phyloP scores from a whole-genome alignment of 2,888 invertebrate species.

The Mycalesis mineus region DNA sequence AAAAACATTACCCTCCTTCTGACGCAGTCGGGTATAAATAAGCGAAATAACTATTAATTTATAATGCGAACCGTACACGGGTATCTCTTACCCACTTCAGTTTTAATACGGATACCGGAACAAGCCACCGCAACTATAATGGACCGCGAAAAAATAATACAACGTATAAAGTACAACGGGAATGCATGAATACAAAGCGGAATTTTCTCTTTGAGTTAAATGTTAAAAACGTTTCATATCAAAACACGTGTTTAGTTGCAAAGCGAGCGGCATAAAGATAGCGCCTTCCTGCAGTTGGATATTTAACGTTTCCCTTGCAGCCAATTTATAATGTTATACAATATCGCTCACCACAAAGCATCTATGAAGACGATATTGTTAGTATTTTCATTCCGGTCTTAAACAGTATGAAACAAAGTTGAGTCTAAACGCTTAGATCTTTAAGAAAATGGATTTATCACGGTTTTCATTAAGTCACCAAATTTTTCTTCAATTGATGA shows the following conservation, averaged over 20 bases:
- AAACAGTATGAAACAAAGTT: too few relatives aligned
- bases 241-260: conserved; percentile 13
- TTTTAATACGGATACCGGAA: conserved; percentile 10
- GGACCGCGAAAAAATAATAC: conserved; percentile 7
- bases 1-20: too few relatives aligned
- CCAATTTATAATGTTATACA: conserved; percentile 8
- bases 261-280: conserved; percentile 7
- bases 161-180: conserved; percentile 7
- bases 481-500: too few relatives aligned
- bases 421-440: too few relatives aligned
- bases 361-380: neutral
- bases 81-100: neutral
- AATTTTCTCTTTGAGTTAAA: conserved; percentile 15
- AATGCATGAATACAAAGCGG: conserved; percentile 13
- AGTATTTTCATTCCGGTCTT: too few relatives aligned
- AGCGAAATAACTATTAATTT: neutral
- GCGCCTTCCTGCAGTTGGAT: conserved; percentile 2
- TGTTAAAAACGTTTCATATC: conserved; percentile 15
- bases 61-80: neutral
- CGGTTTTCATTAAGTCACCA: too few relatives aligned
- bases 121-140: conserved; percentile 9
- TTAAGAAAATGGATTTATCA: too few relatives aligned
- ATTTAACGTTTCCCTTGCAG: conserved; percentile 7
- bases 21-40: too few relatives aligned
- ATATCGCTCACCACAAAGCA: neutral